Evolutionary conservation across 2,113 vertebrate species (phyloP).

Genomic region (Pyrgilauda ruficollis): DNA sequence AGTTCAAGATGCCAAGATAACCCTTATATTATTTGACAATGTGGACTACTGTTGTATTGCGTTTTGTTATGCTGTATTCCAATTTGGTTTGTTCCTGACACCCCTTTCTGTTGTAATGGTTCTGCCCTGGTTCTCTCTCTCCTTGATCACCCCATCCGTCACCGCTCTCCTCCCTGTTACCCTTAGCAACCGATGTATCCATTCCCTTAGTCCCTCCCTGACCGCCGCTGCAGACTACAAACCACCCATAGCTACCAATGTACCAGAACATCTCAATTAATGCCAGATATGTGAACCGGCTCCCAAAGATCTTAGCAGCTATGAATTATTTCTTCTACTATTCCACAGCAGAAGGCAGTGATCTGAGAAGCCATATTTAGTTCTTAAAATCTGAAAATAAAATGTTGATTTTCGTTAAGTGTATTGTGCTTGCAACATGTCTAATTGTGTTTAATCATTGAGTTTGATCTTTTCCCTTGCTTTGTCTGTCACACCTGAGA

Average conservation of each 20-base stretch:
- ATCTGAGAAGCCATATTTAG: neutral
- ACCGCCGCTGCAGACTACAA: no score
- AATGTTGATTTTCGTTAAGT: neutral
- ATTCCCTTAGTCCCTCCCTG: no score
- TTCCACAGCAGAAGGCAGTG: neutral
- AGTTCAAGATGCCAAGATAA: neutral
- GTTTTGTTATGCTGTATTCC: no score
- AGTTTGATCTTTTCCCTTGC: neutral
- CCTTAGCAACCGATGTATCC: no score
- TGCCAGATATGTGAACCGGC: neutral
- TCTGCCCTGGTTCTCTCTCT: no score
- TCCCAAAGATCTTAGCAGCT: neutral
- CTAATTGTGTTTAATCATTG: neutral
- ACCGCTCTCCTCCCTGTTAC: no score
- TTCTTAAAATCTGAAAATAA: neutral
- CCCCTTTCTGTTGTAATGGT: no score
- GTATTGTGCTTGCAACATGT: neutral
- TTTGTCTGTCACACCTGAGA: neutral
- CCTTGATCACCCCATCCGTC: no score
- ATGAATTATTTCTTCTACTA: neutral
- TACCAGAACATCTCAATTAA: neutral
- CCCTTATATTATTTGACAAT: neutral
- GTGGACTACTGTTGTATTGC: no score
- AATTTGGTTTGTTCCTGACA: no score
- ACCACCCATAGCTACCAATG: neutral